A percentile compares a stretch with the other conserved stretches of the same genome.
phyloP scores from a whole-genome alignment of 1,140 invertebrate genomes.

The Diorhabda elongata region DNA sequence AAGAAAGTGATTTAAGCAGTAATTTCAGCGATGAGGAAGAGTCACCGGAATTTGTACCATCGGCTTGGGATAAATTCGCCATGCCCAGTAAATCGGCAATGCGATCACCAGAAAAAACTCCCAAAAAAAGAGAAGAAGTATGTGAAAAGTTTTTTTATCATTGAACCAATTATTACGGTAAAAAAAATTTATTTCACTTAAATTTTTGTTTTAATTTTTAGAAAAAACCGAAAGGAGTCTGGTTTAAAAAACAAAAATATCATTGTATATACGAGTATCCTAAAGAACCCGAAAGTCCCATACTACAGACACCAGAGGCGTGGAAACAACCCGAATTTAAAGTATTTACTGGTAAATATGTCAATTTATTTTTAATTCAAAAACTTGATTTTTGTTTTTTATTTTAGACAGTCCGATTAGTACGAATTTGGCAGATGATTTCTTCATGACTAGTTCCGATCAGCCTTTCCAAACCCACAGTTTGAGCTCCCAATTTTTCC shows the following conservation, averaged over 20 bases:
- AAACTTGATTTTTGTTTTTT: slow-evolving; percentile 3
- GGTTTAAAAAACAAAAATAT: slow-evolving; percentile 77
- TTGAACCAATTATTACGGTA: background rate
- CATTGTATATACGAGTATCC: slow-evolving; percentile 80
- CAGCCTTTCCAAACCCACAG: slow-evolving; percentile 63
- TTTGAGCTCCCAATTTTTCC: slow-evolving; percentile 67
- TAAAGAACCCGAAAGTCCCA: slow-evolving; percentile 54
- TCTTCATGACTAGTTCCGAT: slow-evolving; percentile 66
- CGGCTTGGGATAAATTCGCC: slow-evolving; percentile 57
- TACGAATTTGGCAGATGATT: slow-evolving; percentile 52
- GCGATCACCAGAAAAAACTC: slow-evolving; percentile 51
- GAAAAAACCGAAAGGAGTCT: slow-evolving; percentile 58
- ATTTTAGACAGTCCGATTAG: slow-evolving; percentile 14
- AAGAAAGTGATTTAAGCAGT: slow-evolving; percentile 37
- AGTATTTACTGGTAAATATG: slow-evolving; percentile 41
- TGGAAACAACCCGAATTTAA: slow-evolving; percentile 44
- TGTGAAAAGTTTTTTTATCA: slow-evolving; percentile 12
- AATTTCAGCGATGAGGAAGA: slow-evolving; percentile 55
- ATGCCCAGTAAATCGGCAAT: slow-evolving; percentile 55
- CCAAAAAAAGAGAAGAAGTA: slow-evolving; percentile 41
- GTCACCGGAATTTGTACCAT: slow-evolving; percentile 57
- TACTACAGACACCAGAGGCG: slow-evolving; percentile 41
- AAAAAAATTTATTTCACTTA: background rate
- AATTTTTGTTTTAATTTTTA: slow-evolving; percentile 12
- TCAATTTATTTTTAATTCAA: background rate